Evolutionary conservation across 2,888 invertebrate species (phyloP).

Genomic region (Drosophila differens): DNA sequence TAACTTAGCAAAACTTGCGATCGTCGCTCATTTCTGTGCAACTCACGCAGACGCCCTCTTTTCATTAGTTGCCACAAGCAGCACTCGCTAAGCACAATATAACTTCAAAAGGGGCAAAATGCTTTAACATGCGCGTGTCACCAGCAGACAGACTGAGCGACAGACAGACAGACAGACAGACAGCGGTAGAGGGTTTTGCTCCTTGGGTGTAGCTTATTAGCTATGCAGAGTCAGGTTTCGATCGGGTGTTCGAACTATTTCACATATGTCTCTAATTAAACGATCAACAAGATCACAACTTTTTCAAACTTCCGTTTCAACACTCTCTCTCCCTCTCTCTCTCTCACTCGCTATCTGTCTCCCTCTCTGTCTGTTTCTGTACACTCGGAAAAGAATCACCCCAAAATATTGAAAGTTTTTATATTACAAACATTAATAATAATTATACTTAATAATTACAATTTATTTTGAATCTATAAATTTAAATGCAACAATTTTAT

Average conservation of each 20-base stretch:
- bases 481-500: neutral
- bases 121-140: conserved; percentile 63
- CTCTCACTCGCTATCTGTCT: neutral
- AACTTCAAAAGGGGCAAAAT: conserved; percentile 22
- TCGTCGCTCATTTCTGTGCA: conserved; percentile 69
- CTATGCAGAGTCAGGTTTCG: conserved; percentile 68
- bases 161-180: neutral
- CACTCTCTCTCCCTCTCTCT: neutral
- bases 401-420: neutral
- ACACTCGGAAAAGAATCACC: neutral
- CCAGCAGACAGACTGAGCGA: conserved; percentile 8
- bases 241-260: conserved; percentile 83
- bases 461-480: neutral
- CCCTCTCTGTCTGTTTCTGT: neutral
- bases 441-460: neutral
- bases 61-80: conserved; percentile 67
- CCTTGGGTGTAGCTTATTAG: conserved; percentile 61
- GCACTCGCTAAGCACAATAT: conserved; percentile 18
- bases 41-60: conserved; percentile 80
- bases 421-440: neutral
- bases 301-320: conserved; percentile 73
- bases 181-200: neutral
- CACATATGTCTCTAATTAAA: conserved; percentile 84
- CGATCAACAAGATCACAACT: conserved; percentile 82
- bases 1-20: conserved; percentile 78